Base-by-base conservation (phyloP, 2,113 vertebrate species). In the Mola mola region DNA sequence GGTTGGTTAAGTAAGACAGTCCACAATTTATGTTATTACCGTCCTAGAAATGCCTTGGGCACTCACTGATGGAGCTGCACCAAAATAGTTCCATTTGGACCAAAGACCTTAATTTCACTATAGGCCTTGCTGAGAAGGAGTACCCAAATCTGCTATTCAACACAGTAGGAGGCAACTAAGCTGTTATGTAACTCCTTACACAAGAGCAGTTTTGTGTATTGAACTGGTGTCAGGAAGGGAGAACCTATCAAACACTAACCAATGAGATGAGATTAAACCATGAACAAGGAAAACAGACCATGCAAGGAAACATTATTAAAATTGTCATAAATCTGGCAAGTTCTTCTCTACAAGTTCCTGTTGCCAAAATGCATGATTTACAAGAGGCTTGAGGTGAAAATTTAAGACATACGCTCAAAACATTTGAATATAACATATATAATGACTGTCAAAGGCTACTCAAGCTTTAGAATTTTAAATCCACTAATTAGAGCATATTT, bases 111-210 rank as follows among this genome's bases (percentile, higher is more conserved):
- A 57, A 36, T 64, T 75, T 65, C 47, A 47, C 43, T 7, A 51
- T 15, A 17, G 42, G 12, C 36, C 37, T 36, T 34, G 38, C 34
- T 81, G 48, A 57, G 74, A 80, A 75, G 24, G 63, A 79, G 60
- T 52, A 83, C 59, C 78, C 63, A 68, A 80, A 77, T 81, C 61
- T 22, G 8, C 57, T 62, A 62, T 57, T 58, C 64, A 65, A 58
- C 43, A 10, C 81, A 65, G 70, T 79, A 71, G 79, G 76, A 79
- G 84, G 66, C 50, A 77, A 40, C 78, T 76, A 77, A 87, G 66
- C 83, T 83, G 60, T 93, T 93, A 92, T 61, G 74, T 89, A 93
- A 92, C 81, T 42, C 73, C 81, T 90, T 89, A 86, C 52, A 87
- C 86, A 90, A 87, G 84, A 66, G 36, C 66, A 75, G 52, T 61